Base-by-base conservation (phyloP, 2,797 vertebrate species). In the Scomberomorus guttatus region DNA sequence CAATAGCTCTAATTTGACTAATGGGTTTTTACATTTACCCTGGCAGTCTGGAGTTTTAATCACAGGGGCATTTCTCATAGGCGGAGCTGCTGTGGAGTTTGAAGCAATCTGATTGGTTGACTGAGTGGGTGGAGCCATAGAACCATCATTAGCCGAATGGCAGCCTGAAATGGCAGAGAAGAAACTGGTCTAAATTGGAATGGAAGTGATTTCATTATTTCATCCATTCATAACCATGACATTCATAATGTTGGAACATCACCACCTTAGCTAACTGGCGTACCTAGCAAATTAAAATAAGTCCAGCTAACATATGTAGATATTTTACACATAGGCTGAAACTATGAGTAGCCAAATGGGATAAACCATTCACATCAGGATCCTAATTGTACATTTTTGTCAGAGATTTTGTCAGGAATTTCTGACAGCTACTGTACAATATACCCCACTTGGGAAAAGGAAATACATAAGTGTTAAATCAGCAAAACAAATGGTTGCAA, bases 41-140 rank as follows among this genome's bases (percentile, higher is more conserved):
- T 5, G 56, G 32, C 73, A 77, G 27, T 79, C 42, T 65, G 56
- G 29, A 71, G 25, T 51, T 32, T 51, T 50, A 73, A 59, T 59
- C 12, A 39, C 27, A 20, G 7, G 24, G 11, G 50, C 3, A 18
- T 77, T 64, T 60, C 54, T 63, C 3, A 59, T 39, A 48, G 42
- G 51, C 1, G 1, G 63, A 77, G 71, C 37, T 58, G 34, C 59
- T 55, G 13, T 60, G 25, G 27, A 61, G 22, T 22, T 29, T 55
- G 24, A 55, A 39, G 6, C 29, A 20, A 29, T 20, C 39, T 66
- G 51, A 76, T 62, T 66, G 72, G 67, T 27, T 63, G 24, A 25
- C 3, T 60, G 29, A 67, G 25, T 48, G 72, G 51, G 32, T 25
- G 76, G 63, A 71, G 60, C 39, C 48, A 67, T 4, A 60, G 27